phyloP scores from a whole-genome alignment of 2,888 invertebrate genomes.

The Pardosa pseudoannulata region DNA sequence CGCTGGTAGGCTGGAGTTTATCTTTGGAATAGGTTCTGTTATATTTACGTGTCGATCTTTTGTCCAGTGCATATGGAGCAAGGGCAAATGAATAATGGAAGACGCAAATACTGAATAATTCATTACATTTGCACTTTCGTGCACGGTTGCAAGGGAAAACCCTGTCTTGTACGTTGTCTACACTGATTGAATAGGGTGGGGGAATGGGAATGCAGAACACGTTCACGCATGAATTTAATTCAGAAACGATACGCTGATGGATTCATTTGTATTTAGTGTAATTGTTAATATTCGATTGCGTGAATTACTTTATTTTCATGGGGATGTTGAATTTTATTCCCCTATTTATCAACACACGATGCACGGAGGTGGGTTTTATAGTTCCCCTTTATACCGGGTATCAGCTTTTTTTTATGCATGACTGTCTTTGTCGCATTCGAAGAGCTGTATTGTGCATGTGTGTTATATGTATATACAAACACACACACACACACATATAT shows the following conservation, averaged over 20 bases:
- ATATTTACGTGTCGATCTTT: constrained; percentile 5
- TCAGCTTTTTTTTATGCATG: too few species aligned
- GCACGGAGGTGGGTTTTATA: too few species aligned
- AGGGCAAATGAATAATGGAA: not conserved
- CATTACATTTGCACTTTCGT: constrained; percentile 19
- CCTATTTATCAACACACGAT: too few species aligned
- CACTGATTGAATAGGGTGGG: not conserved
- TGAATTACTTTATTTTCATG: not conserved
- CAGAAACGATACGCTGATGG: not conserved
- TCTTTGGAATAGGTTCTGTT: not conserved
- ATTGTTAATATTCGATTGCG: not conserved
- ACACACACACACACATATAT: too few species aligned
- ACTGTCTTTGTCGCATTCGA: too few species aligned
- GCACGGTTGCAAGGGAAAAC: not conserved
- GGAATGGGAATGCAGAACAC: not conserved
- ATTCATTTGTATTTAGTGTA: not conserved
- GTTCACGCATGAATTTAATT: constrained; percentile 2
- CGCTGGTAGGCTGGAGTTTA: not conserved
- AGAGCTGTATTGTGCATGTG: too few species aligned
- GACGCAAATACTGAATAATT: constrained; percentile 4
- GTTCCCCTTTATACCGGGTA: too few species aligned
- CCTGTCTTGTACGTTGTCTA: constrained; percentile 3
- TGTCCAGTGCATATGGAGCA: constrained; percentile 5
- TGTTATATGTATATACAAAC: too few species aligned
- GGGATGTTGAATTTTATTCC: not conserved